These are phyloP conservation scores for Brachionus calyciflorus DNA, from an alignment of 1,140 invertebrate species.

Conservation along the genomic window DNA sequence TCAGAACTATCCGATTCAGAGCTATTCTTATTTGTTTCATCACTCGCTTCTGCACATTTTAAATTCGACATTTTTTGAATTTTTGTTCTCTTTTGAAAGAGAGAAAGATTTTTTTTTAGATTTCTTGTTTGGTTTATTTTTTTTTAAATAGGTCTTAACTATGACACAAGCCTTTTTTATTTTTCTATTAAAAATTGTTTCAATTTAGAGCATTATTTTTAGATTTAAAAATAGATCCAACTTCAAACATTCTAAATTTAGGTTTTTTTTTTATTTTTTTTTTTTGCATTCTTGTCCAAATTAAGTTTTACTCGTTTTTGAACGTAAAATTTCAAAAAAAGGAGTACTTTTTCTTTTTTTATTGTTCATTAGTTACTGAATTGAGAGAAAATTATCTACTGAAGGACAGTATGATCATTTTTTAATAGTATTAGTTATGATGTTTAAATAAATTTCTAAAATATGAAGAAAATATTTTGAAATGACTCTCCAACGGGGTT, in stretches of 20 bases:
- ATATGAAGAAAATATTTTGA: too few species aligned
- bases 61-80: slow-evolving; percentile 21
- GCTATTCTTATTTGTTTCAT: not conserved
- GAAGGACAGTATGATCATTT: too few species aligned
- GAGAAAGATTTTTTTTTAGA: not conserved
- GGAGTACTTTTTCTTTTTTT: too few species aligned
- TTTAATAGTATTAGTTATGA: too few species aligned
- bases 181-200: slow-evolving; percentile 1
- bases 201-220: slow-evolving; percentile 31
- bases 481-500: too few species aligned
- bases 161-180: not conserved
- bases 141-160: slow-evolving; percentile 6
- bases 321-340: too few species aligned
- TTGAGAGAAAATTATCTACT: too few species aligned
- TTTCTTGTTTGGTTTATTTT: not conserved
- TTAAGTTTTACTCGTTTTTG: too few species aligned
- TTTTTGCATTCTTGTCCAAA: not conserved
- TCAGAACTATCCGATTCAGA: too few species aligned
- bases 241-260: slow-evolving; percentile 2
- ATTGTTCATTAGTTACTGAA: too few species aligned
- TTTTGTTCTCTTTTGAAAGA: not conserved
- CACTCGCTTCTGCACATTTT: not conserved
- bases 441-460: too few species aligned
- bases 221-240: not conserved
- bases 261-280: not conserved